phyloP scores from a whole-genome alignment of 2,113 vertebrate genomes.

The Syngnathus floridae region DNA sequence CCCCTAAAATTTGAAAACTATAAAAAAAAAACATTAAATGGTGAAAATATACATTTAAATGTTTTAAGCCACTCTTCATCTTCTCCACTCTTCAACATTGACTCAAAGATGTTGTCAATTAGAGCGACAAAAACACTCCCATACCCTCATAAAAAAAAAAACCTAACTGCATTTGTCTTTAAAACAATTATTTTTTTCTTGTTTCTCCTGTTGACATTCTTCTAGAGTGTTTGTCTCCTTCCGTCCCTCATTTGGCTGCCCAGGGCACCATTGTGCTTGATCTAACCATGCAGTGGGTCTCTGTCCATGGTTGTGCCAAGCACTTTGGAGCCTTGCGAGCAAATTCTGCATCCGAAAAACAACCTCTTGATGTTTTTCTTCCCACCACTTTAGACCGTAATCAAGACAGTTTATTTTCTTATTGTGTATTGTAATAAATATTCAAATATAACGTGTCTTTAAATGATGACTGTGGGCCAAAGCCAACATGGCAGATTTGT shows the following conservation, averaged over 20 bases:
- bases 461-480: slow-evolving; percentile 17
- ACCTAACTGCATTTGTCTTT: not conserved
- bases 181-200: not conserved
- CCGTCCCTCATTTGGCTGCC: slow-evolving; percentile 39
- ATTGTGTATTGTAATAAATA: slow-evolving; percentile 42
- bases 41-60: no score
- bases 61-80: not conserved
- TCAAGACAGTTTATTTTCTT: not conserved
- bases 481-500: slow-evolving; percentile 40
- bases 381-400: not conserved
- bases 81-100: not conserved
- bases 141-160: not conserved
- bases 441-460: slow-evolving; percentile 26
- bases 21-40: no score
- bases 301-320: slow-evolving; percentile 79
- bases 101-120: not conserved
- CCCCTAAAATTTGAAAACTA: no score
- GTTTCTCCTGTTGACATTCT: not conserved
- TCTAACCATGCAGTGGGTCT: slow-evolving; percentile 78
- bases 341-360: slow-evolving; percentile 12
- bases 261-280: slow-evolving; percentile 80
- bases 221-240: not conserved
- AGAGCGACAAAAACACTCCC: no score
- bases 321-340: slow-evolving; percentile 74
- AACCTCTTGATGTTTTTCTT: not conserved